These are phyloP conservation scores for Alligator sinensis DNA, from an alignment of 2,113 vertebrate genomes.

Conservation along the genomic window DNA sequence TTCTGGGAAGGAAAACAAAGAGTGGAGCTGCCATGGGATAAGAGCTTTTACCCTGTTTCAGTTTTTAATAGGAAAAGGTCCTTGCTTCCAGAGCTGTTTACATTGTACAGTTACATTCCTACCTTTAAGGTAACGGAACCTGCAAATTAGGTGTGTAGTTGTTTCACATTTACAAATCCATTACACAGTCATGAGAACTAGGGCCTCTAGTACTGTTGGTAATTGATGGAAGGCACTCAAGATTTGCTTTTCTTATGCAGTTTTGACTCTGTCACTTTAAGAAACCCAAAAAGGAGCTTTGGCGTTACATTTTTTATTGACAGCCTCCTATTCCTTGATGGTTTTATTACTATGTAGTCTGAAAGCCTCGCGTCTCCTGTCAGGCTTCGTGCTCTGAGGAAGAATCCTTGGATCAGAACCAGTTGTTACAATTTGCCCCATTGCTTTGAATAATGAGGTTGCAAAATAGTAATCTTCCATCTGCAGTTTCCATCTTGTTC, in stretches of 20 bases:
- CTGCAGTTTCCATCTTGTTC: neutral
- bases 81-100: fast-evolving
- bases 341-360: neutral
- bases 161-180: neutral
- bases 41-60: neutral
- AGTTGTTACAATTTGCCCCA: neutral
- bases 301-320: neutral
- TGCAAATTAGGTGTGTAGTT: neutral
- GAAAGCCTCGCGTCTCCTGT: neutral
- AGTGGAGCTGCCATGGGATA: fast-evolving
- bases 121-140: neutral
- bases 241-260: neutral
- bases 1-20: neutral
- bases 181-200: neutral
- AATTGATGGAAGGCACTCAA: neutral
- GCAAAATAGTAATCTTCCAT: neutral
- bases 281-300: neutral
- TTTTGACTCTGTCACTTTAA: neutral
- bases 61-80: neutral
- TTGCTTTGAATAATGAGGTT: neutral
- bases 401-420: neutral
- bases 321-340: neutral
- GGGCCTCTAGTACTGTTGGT: neutral
- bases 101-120: fast-evolving
- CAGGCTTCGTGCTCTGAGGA: neutral